phyloP scores from a whole-genome alignment of 2,797 vertebrate species.

The Darevskia nairensis region DNA sequence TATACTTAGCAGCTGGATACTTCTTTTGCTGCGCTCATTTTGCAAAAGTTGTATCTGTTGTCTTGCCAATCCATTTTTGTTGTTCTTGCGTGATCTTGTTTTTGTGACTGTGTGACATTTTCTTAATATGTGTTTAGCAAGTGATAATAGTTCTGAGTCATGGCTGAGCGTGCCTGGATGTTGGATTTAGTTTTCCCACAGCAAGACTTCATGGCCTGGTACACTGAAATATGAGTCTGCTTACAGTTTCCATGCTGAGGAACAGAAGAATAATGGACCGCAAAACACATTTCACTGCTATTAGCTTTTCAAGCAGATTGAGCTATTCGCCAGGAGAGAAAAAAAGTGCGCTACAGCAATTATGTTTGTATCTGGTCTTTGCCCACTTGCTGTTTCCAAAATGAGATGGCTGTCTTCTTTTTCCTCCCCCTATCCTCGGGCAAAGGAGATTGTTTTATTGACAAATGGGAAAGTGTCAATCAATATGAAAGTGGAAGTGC shows the following conservation, averaged over 20 bases:
- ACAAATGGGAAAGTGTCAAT: conserved; percentile 53
- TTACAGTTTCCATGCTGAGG: conserved; percentile 63
- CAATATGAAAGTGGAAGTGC: conserved; percentile 50
- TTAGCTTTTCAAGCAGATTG: conserved; percentile 71
- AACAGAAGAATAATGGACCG: conserved; percentile 68
- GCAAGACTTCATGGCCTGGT: conserved; percentile 66
- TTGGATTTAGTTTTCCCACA: conserved; percentile 69
- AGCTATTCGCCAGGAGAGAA: conserved; percentile 59
- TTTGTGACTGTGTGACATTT: conserved; percentile 58
- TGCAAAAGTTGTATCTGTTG: conserved; percentile 19
- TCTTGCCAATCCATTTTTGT: conserved; percentile 49
- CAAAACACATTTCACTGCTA: conserved; percentile 64
- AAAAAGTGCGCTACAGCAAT: conserved; percentile 62
- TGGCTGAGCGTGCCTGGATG: conserved; percentile 61
- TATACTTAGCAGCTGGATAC: conserved; percentile 39
- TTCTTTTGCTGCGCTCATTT: conserved; percentile 50
- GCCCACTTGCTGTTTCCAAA: conserved; percentile 56
- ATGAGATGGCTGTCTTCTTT: conserved; percentile 45
- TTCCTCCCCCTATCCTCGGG: not conserved
- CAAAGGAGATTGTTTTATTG: conserved; percentile 51
- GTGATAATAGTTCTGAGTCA: conserved; percentile 65
- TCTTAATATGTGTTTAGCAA: conserved; percentile 62
- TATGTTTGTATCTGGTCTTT: conserved; percentile 61
- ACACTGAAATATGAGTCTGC: conserved; percentile 63
- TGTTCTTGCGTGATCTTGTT: conserved; percentile 25